Percentiles rank a stretch among this genome's conserved stretches.
Conservation (phyloP, 1,140 invertebrate genomes). For the Philotrypesis tridentata region DNA sequence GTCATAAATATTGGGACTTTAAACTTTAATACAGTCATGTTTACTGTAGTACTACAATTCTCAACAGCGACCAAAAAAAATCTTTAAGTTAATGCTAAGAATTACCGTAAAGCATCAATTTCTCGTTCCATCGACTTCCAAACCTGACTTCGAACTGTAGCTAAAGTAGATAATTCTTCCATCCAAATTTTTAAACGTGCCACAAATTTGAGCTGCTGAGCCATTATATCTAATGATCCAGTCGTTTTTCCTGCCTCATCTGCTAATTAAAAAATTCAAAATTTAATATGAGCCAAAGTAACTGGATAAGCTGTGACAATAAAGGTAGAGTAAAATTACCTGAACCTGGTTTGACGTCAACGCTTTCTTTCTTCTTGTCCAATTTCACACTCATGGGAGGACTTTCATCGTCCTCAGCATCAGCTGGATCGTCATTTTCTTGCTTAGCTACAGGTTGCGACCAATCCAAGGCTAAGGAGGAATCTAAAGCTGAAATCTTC, state of each 20-base stretch:
- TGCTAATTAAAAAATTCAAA: conserved; percentile 31
- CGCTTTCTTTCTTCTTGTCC: conserved; percentile 70
- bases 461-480: conserved; percentile 77
- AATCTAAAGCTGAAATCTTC: conserved; percentile 55
- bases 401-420: conserved; percentile 74
- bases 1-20: too few species aligned
- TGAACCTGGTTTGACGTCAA: conserved; percentile 70
- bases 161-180: conserved; percentile 97
- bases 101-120: conserved; percentile 91
- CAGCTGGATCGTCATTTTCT: conserved; percentile 78
- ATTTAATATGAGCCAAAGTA: not conserved
- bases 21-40: too few species aligned
- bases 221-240: conserved; percentile 93
- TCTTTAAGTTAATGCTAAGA: too few species aligned
- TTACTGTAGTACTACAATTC: too few species aligned
- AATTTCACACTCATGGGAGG: conserved; percentile 79
- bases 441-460: conserved; percentile 76
- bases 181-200: conserved; percentile 98
- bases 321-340: conserved; percentile 49
- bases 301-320: conserved; percentile 14
- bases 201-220: conserved; percentile 98
- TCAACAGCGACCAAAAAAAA: too few species aligned
- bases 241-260: conserved; percentile 60
- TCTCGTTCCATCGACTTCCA: conserved; percentile 99
- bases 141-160: too few species aligned